These are phyloP conservation scores for Phataginus tetradactyla DNA, from an alignment of 2,797 vertebrate genomes.

Conservation along the genomic window DNA sequence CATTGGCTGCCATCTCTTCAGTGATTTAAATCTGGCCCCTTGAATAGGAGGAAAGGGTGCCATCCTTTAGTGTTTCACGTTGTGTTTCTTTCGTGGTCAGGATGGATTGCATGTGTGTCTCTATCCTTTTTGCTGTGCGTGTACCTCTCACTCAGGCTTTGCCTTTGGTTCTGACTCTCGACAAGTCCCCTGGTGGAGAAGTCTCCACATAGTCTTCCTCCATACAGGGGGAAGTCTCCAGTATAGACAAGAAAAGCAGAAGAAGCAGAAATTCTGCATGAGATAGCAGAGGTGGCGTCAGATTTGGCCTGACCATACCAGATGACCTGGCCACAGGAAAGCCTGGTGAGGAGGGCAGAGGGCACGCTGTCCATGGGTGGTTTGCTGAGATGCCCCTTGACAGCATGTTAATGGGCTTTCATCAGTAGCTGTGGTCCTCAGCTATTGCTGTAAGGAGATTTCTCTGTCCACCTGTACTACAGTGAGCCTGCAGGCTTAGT, in stretches of 20 bases:
- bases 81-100: neutral
- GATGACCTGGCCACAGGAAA: neutral
- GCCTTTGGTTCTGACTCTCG: neutral
- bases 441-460: neutral
- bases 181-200: neutral
- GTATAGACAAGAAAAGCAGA: neutral
- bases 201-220: too few species aligned
- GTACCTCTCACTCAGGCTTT: neutral
- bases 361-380: neutral
- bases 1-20: neutral
- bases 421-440: too few species aligned
- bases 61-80: neutral
- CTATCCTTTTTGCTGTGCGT: neutral
- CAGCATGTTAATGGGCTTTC: neutral
- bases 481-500: neutral
- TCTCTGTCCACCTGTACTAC: neutral
- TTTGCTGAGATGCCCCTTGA: neutral
- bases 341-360: neutral
- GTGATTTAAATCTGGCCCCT: neutral
- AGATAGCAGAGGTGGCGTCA: neutral
- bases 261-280: neutral
- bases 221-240: neutral
- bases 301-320: neutral
- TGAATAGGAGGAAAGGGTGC: neutral
- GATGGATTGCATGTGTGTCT: neutral